phyloP scores from a whole-genome alignment of 1,140 invertebrate genomes.

The Orchesella cincta region DNA sequence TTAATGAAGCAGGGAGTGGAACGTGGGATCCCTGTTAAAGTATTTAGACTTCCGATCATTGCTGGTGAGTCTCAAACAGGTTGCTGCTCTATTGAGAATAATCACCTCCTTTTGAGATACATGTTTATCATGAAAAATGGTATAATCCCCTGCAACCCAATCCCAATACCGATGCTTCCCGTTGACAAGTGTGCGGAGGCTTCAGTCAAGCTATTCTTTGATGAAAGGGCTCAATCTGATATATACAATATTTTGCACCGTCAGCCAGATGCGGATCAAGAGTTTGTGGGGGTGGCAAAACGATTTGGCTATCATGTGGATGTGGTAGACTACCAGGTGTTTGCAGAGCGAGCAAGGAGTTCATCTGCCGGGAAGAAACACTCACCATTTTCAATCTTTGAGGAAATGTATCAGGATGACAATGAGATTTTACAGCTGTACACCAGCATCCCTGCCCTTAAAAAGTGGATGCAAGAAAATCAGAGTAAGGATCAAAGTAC shows the following conservation, averaged over 20 bases:
- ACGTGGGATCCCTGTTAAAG: constrained; percentile 1
- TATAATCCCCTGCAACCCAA: not conserved
- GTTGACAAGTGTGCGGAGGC: constrained; percentile 1
- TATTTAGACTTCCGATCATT: constrained; percentile 6
- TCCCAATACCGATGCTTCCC: not conserved
- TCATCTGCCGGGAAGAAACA: no score
- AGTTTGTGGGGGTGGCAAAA: not conserved
- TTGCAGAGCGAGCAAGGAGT: no score
- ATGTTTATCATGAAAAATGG: not conserved
- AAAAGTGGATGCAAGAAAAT: no score
- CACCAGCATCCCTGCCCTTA: no score
- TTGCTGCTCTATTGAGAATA: not conserved
- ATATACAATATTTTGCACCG: not conserved
- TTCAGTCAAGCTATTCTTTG: not conserved
- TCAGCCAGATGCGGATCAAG: not conserved
- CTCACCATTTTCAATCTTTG: no score
- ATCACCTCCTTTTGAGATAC: not conserved
- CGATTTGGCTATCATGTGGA: not conserved
- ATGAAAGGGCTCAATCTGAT: not conserved
- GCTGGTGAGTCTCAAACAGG: not conserved
- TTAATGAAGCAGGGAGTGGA: not conserved
- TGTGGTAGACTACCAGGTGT: no score
- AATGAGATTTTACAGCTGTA: no score
- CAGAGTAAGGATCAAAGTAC: no score
- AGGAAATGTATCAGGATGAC: no score